Evolutionary conservation across 2,888 invertebrate genomes (phyloP).

Genomic region (Drosophila buzzatii): DNA sequence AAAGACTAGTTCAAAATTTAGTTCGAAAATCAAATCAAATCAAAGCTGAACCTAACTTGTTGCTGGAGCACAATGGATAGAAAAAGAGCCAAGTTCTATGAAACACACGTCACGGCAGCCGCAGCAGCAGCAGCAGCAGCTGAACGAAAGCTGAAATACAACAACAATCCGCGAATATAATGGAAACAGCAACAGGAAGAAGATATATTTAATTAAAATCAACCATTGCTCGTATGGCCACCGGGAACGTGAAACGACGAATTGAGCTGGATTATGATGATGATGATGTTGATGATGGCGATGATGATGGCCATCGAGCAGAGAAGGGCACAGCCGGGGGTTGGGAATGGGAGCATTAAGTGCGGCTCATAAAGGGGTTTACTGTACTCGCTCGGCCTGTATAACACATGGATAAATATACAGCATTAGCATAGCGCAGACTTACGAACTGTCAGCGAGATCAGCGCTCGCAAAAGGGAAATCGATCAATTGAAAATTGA

Average conservation of each 20-base stretch:
- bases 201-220: constrained; percentile 86
- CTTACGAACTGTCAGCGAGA: constrained; percentile 6
- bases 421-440: neutral
- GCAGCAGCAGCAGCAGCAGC: constrained; percentile 12
- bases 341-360: neutral
- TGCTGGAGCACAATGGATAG: too few relatives aligned
- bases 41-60: constrained; percentile 12
- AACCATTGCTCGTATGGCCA: constrained; percentile 76
- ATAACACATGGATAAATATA: constrained; percentile 4
- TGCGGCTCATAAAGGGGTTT: constrained; percentile 11
- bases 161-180: constrained; percentile 50
- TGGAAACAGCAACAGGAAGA: constrained; percentile 83
- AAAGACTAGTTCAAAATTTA: neutral
- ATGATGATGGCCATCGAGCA: constrained; percentile 4
- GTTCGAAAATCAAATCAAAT: neutral
- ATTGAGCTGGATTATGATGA: constrained; percentile 18
- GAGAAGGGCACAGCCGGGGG: neutral
- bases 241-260: constrained; percentile 65
- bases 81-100: constrained; percentile 15
- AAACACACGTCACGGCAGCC: constrained; percentile 19
- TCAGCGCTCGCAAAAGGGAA: constrained; percentile 1
- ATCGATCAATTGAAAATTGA: constrained; percentile 39
- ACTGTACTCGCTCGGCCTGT: constrained; percentile 1
- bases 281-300: neutral
- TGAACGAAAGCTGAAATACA: constrained; percentile 5